Base-by-base conservation (phyloP, 2,888 invertebrate genomes). In the Antitype chi region DNA sequence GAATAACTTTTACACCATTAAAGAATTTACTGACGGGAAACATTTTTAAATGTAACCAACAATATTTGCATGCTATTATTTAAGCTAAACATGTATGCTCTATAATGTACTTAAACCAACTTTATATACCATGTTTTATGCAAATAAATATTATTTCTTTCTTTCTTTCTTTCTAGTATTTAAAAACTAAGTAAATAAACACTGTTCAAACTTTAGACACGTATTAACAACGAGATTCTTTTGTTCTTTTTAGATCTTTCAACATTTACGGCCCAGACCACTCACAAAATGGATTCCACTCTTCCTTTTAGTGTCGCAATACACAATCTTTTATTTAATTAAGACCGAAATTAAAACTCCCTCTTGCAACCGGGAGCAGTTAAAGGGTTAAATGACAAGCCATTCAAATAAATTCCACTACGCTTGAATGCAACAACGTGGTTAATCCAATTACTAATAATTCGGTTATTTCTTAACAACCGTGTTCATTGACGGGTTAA, bases 401-500 rank as follows among this genome's bases (percentile, higher is more conserved):
- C 93, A 92, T 94, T 94, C 92, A 91, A 93, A 94, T 93, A 92
- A 93, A 92, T 94, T 94, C 93, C 91, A 89, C 91, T 92, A 91
- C 93, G 91, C 92, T 93, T 92, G 91, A 92, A 91, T 91, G 88
- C 85, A 87, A 87, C 86, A 89, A 85, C 87, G 84, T 81, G 81
- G 89, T 90, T 95, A 94, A 95, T 94, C 92, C 92, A 93, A 94
- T 95, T 94, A 95, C 88, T 85, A 89, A 89, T 94, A 94, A 95
- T 91, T 92, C 88, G 90, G 91, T 95, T 94, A 94, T 89, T 90
- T 90, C 92, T 93, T 93, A 91, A 91, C 89, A 90, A 91, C 89
- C 85, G 85, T 86, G 89, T 90, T 88, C 88, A 89, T 90, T 90
- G 91, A 89, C 84, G 91, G 91, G 91, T 91, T 93, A 94, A 94